Evolutionary conservation across 1,140 invertebrate species (phyloP), one percentile per base, ranked within the genome.

Genomic region (Nomia melanderi): DNA sequence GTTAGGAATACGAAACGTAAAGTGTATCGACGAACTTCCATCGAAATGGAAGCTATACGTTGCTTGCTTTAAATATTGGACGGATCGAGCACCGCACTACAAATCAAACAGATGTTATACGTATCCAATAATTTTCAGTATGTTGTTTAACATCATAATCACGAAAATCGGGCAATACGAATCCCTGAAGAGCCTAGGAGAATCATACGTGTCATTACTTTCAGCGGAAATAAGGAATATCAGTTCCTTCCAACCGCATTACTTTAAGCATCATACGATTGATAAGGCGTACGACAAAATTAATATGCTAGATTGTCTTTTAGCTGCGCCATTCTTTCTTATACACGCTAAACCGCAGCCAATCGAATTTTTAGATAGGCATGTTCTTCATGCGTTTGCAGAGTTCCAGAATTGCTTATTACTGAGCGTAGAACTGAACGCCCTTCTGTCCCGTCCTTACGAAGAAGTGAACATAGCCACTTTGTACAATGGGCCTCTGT

Each of bases 321-420:
- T 94, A 62, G 93, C 93, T 14, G 93, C 93, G 29, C 92, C 93
- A 85, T 93, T 93, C 66, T 90, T 96, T 20, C 88, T 96, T 36
- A 90, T 93, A 36, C 93, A 95, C 88, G 96, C 95, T 88, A 91
- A 95, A 85, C 91, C 95, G 95, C 86, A 88, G 93, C 59, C 39
- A 96, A 53, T 94, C 86, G 91, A 93, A 66, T 96, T 94, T 90
- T n/a, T n/a, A n/a, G 93, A 94, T 59, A 83, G 91, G 9, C 91
- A 86, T 33, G 93, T 94, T 63, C 91, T 96, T 56, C 95, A 96
- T 84, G 88, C 88, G 20, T 96, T 95, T 89, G 93, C 95, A 1
- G 93, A 96, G 88, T 95, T 96, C 90, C 96, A 97, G 89, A 94
- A 93, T 88, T 94, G 94, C 82, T 88, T 96, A 27, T 93, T 91